Percentiles rank a stretch among this genome's conserved stretches.
Evolutionary conservation across 2,888 invertebrate species (phyloP).

Genomic region (Capitulum mitella): DNA sequence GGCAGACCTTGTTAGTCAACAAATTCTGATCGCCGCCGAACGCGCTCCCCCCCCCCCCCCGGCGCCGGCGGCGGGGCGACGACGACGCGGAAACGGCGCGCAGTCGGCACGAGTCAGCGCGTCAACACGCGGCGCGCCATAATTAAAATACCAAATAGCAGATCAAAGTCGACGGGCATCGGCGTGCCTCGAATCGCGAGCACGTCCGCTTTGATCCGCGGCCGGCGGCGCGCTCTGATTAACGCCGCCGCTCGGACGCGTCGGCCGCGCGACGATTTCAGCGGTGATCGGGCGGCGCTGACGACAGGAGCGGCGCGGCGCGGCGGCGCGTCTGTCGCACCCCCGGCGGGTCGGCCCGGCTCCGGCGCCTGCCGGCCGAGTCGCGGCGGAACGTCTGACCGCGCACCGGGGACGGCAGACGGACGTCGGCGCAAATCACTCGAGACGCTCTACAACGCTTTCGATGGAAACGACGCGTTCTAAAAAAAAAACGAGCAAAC

Average conservation of each 20-base stretch:
- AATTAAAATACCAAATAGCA: constrained; percentile 22
- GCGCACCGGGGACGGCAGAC: no score
- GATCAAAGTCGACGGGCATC: neutral
- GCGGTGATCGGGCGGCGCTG: neutral
- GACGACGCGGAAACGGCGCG: neutral
- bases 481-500: no score
- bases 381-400: no score
- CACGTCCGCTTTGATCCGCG: neutral
- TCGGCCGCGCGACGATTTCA: neutral
- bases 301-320: neutral
- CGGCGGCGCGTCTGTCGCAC: no score
- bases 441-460: no score
- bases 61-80: neutral
- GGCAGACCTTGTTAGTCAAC: constrained; percentile 11
- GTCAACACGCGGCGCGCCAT: neutral
- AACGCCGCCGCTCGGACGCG: neutral
- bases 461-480: no score
- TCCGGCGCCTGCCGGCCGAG: no score
- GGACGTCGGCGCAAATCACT: no score
- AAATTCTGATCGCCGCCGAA: neutral
- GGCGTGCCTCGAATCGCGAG: constrained; percentile 11
- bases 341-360: no score
- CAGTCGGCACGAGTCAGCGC: neutral
- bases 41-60: neutral
- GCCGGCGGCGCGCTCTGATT: neutral